phyloP scores from a whole-genome alignment of 2,888 invertebrate species.

The Pollenia angustigena region DNA sequence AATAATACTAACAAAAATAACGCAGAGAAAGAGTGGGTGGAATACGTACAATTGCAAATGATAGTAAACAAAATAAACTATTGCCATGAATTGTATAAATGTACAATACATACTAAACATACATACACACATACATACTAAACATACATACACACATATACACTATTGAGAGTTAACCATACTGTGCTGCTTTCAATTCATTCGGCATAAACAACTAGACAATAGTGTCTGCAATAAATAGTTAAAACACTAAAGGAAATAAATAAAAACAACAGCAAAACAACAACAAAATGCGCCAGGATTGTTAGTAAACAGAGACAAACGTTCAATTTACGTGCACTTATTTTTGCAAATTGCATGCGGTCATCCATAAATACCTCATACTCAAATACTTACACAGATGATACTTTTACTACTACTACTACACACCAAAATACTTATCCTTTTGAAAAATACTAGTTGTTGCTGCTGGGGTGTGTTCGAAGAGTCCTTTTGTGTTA shows the following conservation, averaged over 20 bases:
- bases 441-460: conserved; percentile 3
- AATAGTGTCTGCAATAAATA: conserved; percentile 62
- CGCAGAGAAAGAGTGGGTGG: conserved; percentile 12
- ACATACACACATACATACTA: too few relatives aligned
- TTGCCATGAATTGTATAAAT: conserved; percentile 45
- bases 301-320: conserved; percentile 63
- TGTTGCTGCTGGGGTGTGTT: not conserved
- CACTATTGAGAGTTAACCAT: not conserved
- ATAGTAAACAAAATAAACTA: conserved; percentile 59
- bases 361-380: conserved; percentile 73
- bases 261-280: conserved; percentile 15
- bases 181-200: conserved; percentile 10
- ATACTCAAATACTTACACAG: conserved; percentile 63
- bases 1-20: conserved; percentile 12
- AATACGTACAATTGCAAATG: conserved; percentile 23
- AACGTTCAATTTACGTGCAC: conserved; percentile 71
- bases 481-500: not conserved
- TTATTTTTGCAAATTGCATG: conserved; percentile 73
- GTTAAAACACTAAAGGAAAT: conserved; percentile 46
- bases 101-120: not conserved
- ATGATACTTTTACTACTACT: conserved; percentile 6
- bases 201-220: conserved; percentile 51
- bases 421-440: conserved; percentile 25
- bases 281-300: conserved; percentile 8
- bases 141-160: too few relatives aligned